Percentiles rank a stretch among this genome's conserved stretches.
phyloP scores from a whole-genome alignment of 2,888 invertebrate genomes.

The Eupithecia subumbrata region DNA sequence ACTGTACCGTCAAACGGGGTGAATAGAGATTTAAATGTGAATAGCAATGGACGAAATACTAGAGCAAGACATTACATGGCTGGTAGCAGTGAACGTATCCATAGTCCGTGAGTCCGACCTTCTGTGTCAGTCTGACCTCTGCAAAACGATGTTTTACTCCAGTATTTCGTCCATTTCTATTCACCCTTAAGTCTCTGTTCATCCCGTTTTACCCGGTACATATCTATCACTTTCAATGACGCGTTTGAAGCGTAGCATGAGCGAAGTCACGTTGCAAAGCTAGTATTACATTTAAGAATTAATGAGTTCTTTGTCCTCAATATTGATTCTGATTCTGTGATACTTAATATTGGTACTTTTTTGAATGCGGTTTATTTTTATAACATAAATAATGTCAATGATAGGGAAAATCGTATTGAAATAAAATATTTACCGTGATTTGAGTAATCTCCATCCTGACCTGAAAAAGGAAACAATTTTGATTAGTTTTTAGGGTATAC shows the following conservation, averaged over 20 bases:
- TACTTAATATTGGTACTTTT: not conserved
- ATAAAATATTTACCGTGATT: conserved; percentile 63
- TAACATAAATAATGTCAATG: not conserved
- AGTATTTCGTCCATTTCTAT: too few species aligned
- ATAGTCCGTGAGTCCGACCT: too few species aligned
- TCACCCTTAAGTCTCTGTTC: too few species aligned
- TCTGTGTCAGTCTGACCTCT: too few species aligned
- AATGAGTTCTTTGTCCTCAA: not conserved
- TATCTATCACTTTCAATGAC: too few species aligned
- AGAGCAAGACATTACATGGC: too few species aligned
- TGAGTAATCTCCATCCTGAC: conserved; percentile 74
- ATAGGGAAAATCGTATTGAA: not conserved
- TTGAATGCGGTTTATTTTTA: not conserved
- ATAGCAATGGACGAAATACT: too few species aligned
- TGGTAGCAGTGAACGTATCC: too few species aligned
- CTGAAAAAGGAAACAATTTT: conserved; percentile 53
- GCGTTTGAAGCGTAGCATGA: not conserved
- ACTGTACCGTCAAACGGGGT: too few species aligned
- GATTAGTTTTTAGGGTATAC: not conserved
- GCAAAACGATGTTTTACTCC: too few species aligned
- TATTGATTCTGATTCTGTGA: not conserved
- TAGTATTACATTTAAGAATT: not conserved
- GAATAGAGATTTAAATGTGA: too few species aligned
- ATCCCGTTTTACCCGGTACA: too few species aligned
- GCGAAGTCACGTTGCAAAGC: not conserved